Conservation (phyloP, 2,113 vertebrate species). For the Balaeniceps rex region DNA sequence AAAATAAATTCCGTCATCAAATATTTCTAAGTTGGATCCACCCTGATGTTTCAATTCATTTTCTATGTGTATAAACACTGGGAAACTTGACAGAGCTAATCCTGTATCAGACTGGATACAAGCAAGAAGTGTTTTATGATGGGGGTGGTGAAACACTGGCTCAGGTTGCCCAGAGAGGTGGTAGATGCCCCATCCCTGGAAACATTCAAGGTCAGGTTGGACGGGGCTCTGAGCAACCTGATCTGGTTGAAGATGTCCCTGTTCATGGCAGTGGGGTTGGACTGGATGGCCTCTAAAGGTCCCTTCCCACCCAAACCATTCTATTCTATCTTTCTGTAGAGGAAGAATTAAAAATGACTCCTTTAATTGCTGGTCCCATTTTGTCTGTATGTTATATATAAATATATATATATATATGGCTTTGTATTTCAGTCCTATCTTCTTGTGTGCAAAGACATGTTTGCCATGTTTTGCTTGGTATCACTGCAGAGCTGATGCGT, state of each 20-base stretch:
- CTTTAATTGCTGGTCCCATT: not conserved
- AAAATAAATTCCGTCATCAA: not conserved
- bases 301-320: not conserved
- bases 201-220: not conserved
- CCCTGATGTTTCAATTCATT: not conserved
- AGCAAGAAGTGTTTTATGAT: not conserved
- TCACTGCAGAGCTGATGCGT: not conserved
- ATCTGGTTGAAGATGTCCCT: not conserved
- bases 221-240: not conserved
- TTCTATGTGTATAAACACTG: not conserved
- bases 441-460: not conserved
- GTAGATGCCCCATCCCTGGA: not conserved
- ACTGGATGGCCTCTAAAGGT: not conserved
- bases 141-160: not conserved
- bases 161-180: not conserved
- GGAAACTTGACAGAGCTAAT: not conserved
- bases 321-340: not conserved
- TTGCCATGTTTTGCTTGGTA: not conserved
- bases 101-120: not conserved
- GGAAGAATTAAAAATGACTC: not conserved
- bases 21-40: not conserved
- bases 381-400: not conserved
- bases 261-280: not conserved
- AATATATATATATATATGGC: not conserved
- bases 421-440: not conserved